Base-by-base conservation (phyloP, 1,140 invertebrate genomes). In the Drosophila tani region DNA sequence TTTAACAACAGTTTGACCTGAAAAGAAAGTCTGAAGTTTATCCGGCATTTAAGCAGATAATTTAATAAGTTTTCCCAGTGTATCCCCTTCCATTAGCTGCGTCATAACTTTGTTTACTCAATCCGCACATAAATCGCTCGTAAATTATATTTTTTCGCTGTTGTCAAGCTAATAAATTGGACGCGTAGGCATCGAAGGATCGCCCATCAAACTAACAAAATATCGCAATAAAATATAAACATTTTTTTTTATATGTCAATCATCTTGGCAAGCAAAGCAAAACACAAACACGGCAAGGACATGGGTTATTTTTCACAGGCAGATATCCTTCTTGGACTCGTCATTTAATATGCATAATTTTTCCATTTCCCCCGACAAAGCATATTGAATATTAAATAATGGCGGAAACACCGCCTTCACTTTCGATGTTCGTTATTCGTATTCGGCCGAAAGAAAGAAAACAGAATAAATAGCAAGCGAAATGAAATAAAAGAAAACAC, bases 361-460 rank as follows among this genome's bases (percentile, higher is more conserved):
- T 81, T 84, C 77, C 84, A 87, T 87, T 87, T 87, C 84, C 71
- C 73, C 71, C 70, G 77, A 84, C 77, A 81, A 84, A 88, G 84
- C 84, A 87, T 87, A 87, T 87, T 87, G 84, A 87, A 87, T 87
- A 87, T 87, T 87, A 87, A 87, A 87, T 87, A 87, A 88, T 84
- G 74, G 29, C 49, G 51, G 66, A 75, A 38, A 47, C 19, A 19
- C 14, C 19, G 38, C 29, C 59, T 75, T 76, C 73, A 68, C 55
- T 77, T 58, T 70, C 55, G 49, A 57, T 62, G 12, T 47, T 24
- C 21, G 21, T 24, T 24, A 24, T 24, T 21, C 21, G 21, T 21
- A 21, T 21, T 62, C 63, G 9, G 69, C 38, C 47, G 24, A 45
- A 59, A 17, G 9, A 9, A 15, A 55, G 19, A 35, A 38, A 53